These are phyloP conservation scores for Microplitis deprimator DNA, from an alignment of 2,888 invertebrate species.

Conservation along the genomic window DNA sequence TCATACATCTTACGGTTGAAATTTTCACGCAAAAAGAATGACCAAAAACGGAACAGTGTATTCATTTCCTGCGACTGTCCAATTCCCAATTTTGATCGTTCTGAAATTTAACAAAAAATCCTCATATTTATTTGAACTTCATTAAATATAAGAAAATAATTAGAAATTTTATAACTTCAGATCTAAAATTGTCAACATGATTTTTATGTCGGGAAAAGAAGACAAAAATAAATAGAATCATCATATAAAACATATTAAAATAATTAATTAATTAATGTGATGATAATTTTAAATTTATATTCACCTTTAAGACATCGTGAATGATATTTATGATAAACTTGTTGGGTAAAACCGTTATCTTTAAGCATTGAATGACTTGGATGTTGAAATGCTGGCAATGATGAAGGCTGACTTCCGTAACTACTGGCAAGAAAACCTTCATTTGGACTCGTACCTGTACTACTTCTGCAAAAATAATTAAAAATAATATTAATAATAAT, in stretches of 20 bases:
- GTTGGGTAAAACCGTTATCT: slow-evolving; percentile 98
- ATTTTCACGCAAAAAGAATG: slow-evolving; percentile 98
- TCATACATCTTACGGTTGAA: slow-evolving; percentile 98
- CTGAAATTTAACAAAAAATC: slow-evolving; percentile 73
- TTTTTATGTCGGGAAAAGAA: slow-evolving; percentile 69
- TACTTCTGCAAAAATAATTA: slow-evolving; percentile 74
- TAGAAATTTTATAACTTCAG: slow-evolving; percentile 54
- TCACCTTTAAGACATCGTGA: slow-evolving; percentile 92
- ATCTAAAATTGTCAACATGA: slow-evolving; percentile 60
- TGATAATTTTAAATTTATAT: slow-evolving; percentile 28
- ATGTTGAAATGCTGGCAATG: slow-evolving; percentile 94
- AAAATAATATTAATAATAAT: slow-evolving; percentile 11
- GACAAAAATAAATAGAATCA: slow-evolving; percentile 63
- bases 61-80: slow-evolving; percentile 99
- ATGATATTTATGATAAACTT: slow-evolving; percentile 96
- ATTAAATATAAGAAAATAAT: neutral
- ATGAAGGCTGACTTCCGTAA: slow-evolving; percentile 86
- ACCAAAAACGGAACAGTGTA: slow-evolving; percentile 99
- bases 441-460: slow-evolving; percentile 83
- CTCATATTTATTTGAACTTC: neutral
- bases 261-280: neutral
- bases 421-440: slow-evolving; percentile 79
- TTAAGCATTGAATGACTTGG: slow-evolving; percentile 94
- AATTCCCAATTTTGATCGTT: slow-evolving; percentile 92
- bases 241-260: slow-evolving; percentile 48